These are phyloP conservation scores for Rhamphomyia laevipes DNA, from an alignment of 2,888 invertebrate genomes.

Conservation along the genomic window DNA sequence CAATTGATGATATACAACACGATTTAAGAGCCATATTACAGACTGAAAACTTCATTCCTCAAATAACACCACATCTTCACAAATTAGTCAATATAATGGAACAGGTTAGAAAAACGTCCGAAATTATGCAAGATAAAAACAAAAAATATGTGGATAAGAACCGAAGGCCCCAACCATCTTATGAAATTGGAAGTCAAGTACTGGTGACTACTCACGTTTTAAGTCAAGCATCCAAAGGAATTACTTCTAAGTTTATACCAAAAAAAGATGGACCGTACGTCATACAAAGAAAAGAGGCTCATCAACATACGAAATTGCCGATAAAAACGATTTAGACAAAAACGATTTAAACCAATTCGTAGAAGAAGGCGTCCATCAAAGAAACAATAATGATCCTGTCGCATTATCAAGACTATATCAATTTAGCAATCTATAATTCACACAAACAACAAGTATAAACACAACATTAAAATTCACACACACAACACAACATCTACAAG, in stretches of 20 bases:
- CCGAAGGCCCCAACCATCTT: constrained; percentile 14
- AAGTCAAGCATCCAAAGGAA: constrained; percentile 15
- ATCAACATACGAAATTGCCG: constrained; percentile 8
- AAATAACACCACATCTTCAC: constrained; percentile 12
- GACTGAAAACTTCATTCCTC: constrained; percentile 17
- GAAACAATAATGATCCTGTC: constrained; percentile 3
- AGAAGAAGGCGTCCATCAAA: constrained; percentile 7
- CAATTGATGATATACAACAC: constrained; percentile 21
- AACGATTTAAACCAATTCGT: constrained; percentile 7
- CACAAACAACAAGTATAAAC: too few relatives aligned
- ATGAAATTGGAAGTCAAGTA: constrained; percentile 18
- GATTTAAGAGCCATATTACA: constrained; percentile 20
- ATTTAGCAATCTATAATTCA: constrained; percentile 9
- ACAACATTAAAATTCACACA: too few relatives aligned
- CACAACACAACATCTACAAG: too few relatives aligned
- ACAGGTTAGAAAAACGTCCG: constrained; percentile 13
- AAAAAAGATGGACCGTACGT: constrained; percentile 25
- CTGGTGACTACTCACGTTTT: constrained; percentile 17
- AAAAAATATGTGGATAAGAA: constrained; percentile 15
- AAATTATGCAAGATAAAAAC: constrained; percentile 14
- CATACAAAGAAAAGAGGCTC: constrained; percentile 16
- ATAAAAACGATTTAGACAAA: constrained; percentile 4
- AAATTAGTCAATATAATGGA: constrained; percentile 2
- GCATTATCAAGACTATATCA: constrained; percentile 1
- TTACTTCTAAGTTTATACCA: constrained; percentile 22